Conservation (phyloP, 2,888 invertebrate genomes). For the Panopea generosa region DNA sequence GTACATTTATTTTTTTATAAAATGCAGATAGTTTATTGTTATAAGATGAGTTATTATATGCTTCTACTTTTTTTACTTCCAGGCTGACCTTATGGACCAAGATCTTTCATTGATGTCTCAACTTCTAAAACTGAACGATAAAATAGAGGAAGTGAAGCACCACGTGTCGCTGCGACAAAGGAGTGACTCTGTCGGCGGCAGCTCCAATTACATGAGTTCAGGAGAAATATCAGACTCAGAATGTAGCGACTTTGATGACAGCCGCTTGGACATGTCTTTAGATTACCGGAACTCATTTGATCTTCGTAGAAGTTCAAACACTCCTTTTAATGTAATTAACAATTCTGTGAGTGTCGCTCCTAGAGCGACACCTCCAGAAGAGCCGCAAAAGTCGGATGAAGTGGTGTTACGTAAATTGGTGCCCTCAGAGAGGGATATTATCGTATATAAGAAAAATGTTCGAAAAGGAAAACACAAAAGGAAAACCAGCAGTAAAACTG, state of each 20-base stretch:
- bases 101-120: conserved; percentile 81
- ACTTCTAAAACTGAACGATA: conserved; percentile 82
- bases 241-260: conserved; percentile 44
- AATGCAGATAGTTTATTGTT: too few relatives aligned
- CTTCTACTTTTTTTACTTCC: conserved; percentile 45
- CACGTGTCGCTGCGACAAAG: conserved; percentile 24
- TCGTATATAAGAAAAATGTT: conserved; percentile 46
- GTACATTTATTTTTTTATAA: too few relatives aligned
- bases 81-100: conserved; percentile 82
- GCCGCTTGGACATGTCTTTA: conserved; percentile 25
- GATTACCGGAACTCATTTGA: background rate
- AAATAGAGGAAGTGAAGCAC: conserved; percentile 80
- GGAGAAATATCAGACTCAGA: conserved; percentile 45
- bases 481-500: background rate
- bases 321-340: background rate
- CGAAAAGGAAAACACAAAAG: conserved; percentile 15
- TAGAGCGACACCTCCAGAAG: background rate
- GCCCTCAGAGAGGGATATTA: conserved; percentile 40
- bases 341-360: background rate
- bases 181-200: conserved; percentile 22
- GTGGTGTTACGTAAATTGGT: conserved; percentile 24
- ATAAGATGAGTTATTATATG: too few relatives aligned
- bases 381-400: background rate
- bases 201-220: conserved; percentile 36
- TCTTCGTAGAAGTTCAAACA: background rate